A percentile compares a stretch with the other conserved stretches of the same genome.
Conservation (phyloP, 2,888 invertebrate genomes). For the Metallyticus violacea region DNA sequence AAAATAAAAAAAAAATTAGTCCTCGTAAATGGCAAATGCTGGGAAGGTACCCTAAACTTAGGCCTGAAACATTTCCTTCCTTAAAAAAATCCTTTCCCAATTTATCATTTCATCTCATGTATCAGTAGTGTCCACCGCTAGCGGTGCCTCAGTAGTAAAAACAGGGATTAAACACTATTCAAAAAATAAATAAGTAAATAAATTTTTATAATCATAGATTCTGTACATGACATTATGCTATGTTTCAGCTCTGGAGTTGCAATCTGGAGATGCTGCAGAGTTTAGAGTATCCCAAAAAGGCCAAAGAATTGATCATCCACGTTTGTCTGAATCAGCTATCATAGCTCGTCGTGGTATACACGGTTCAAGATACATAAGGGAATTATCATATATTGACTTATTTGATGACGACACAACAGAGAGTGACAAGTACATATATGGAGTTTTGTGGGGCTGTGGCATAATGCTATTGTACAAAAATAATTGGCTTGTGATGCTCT, state of each 20-base stretch:
- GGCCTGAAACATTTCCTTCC: no score
- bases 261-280: not conserved
- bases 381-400: not conserved
- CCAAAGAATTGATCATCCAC: not conserved
- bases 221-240: no score
- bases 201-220: no score
- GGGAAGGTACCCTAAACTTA: no score
- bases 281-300: not conserved
- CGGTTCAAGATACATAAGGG: not conserved
- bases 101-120: no score
- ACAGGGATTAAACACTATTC: no score
- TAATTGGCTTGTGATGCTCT: slow-evolving; percentile 74
- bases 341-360: not conserved
- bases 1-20: no score
- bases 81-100: no score
- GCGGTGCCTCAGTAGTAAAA: no score
- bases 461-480: slow-evolving; percentile 85
- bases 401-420: slow-evolving; percentile 43
- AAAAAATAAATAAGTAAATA: no score
- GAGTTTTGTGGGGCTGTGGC: slow-evolving; percentile 76
- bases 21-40: no score
- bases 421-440: slow-evolving; percentile 70
- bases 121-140: no score
- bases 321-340: not conserved
- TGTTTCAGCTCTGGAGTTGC: not conserved